phyloP scores from a whole-genome alignment of 2,113 vertebrate species.

The Eublepharis macularius region DNA sequence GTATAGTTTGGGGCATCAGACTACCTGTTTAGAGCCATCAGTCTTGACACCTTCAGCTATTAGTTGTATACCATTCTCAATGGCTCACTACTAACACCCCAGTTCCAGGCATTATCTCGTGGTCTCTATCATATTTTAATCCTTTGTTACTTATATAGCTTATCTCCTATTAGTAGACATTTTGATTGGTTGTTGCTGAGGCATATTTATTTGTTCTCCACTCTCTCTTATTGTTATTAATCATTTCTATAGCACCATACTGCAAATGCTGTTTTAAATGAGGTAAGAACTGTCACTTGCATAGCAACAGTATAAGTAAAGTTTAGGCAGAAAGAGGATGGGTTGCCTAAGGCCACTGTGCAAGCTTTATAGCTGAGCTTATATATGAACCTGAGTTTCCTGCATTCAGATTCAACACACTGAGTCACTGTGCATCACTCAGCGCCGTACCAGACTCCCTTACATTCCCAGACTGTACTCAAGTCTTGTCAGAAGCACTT shows the following conservation, averaged over 20 bases:
- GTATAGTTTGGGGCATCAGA: too few relatives aligned
- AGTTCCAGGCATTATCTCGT: background rate
- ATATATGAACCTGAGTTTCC: background rate
- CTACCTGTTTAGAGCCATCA: background rate
- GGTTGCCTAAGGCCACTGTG: background rate
- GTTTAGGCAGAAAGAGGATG: background rate
- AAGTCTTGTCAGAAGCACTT: background rate
- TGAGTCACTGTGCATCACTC: background rate
- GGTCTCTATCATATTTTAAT: background rate
- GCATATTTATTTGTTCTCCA: background rate
- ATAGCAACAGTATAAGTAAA: background rate
- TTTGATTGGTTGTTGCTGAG: background rate
- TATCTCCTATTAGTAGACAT: background rate
- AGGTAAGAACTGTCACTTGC: background rate
- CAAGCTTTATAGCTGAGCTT: background rate
- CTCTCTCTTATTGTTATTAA: background rate
- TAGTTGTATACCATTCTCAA: background rate
- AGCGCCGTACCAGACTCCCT: background rate
- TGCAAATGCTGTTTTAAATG: background rate
- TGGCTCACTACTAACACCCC: background rate
- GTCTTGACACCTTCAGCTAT: background rate
- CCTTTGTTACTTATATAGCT: background rate
- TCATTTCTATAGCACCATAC: background rate
- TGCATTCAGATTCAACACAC: background rate
- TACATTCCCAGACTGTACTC: background rate